Percentiles rank a stretch among this genome's conserved stretches.
Evolutionary conservation across 2,113 vertebrate species (phyloP).

Genomic region (Myrmecobius fasciatus): DNA sequence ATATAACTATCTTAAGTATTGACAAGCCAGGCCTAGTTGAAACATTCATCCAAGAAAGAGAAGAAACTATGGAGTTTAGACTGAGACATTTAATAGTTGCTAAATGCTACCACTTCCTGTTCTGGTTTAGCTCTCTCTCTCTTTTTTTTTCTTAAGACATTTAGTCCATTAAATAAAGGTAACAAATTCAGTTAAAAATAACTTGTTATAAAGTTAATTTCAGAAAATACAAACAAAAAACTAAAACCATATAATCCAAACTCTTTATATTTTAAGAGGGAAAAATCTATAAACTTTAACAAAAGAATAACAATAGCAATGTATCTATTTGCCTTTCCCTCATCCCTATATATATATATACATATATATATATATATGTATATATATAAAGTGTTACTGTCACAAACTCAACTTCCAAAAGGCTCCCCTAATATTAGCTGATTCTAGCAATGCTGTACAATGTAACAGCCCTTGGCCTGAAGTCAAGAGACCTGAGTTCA

Average conservation of each 20-base stretch:
- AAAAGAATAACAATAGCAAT: neutral
- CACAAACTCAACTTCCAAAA: too few relatives aligned
- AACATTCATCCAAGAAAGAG: neutral
- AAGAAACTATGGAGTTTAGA: neutral
- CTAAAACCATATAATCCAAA: neutral
- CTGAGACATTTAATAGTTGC: neutral
- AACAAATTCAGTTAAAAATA: neutral
- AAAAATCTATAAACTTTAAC: neutral
- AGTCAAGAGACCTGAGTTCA: too few relatives aligned
- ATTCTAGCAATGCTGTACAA: too few relatives aligned
- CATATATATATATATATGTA: too few relatives aligned
- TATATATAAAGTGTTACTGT: too few relatives aligned
- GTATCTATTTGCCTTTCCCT: neutral
- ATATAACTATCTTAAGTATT: neutral
- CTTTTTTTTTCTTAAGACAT: neutral
- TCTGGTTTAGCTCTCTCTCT: neutral
- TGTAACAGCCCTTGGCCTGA: too few relatives aligned
- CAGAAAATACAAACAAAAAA: neutral
- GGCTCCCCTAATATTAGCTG: too few relatives aligned
- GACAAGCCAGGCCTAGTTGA: neutral
- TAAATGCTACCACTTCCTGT: neutral
- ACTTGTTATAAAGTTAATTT: neutral
- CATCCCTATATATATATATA: too few relatives aligned
- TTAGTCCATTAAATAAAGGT: neutral
- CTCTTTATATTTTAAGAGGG: neutral